phyloP scores from a whole-genome alignment of 2,797 vertebrate genomes.

The Columba guinea region DNA sequence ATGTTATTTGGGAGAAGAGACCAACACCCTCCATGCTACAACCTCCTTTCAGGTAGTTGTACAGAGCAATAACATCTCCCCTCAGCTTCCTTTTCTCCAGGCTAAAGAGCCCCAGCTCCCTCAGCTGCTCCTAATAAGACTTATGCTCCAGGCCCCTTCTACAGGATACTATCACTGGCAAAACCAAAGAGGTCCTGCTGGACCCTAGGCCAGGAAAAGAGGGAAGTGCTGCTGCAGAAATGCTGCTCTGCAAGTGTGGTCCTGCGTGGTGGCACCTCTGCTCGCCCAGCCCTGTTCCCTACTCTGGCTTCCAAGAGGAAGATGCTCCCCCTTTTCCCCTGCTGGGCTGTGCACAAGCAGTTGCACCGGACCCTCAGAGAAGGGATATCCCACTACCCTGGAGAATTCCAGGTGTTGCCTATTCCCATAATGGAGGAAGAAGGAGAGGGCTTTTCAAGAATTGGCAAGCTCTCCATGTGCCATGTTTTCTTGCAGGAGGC shows the following conservation, averaged over 20 bases:
- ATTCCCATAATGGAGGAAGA: background rate
- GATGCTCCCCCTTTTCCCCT: background rate
- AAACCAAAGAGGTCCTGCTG: background rate
- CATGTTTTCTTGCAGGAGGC: background rate
- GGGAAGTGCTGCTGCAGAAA: background rate
- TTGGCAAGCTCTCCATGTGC: no score
- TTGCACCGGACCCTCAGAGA: background rate
- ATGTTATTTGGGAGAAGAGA: no score
- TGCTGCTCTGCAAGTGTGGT: background rate
- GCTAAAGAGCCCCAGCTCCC: no score
- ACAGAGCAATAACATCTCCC: no score
- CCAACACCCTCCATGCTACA: no score
- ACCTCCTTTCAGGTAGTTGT: no score
- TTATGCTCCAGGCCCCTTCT: background rate
- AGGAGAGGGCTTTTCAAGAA: background rate
- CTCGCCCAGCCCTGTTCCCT: background rate
- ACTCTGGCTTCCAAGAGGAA: background rate
- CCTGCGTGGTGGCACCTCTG: background rate
- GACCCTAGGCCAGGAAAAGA: background rate
- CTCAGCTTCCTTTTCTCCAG: no score
- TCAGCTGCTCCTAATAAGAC: no score
- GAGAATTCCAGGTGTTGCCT: accelerated
- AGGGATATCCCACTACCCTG: background rate
- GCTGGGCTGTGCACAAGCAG: background rate
- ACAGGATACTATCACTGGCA: background rate